Evolutionary conservation across 2,888 invertebrate species (phyloP), one percentile per base, ranked within the genome.

Genomic region (Clitarchus hookeri): DNA sequence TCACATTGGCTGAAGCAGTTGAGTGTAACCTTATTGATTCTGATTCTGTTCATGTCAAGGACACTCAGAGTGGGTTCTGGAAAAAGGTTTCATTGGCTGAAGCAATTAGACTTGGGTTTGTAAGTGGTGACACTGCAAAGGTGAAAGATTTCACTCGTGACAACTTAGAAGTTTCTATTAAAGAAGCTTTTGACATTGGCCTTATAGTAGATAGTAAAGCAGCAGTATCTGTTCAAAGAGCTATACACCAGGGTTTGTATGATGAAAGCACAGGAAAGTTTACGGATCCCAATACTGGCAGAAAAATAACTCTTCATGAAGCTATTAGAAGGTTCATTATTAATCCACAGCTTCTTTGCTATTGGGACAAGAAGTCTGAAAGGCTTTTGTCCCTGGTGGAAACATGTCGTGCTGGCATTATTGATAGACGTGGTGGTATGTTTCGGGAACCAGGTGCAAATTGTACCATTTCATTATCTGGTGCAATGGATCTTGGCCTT

Each of bases 171-270:
- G 94, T 97, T 77, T 94, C 95, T 54, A 92, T 97, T 27, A 94
- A 94, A 85, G 95, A 96, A 91, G 97, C 97, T 0, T 95, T 97
- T 89, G 95, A 96, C 91, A 93, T 95, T 87, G 97, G 97, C 27
- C 93, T 97, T 86, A 93, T 98, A 84, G 94, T 96, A 87, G 97
- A 97, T 90, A 95, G 95, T 88, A 95, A 96, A 91, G 96, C 96
- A 16, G 95, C 97, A 0, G 94, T 97, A 36, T 97, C 97, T 23
- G 91, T 97, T 54, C 97, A 97, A 90, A 93, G 97, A 90, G 96
- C 97, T 0, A 94, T 98, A 85, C 97, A 97, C 90, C 96, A 97
- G 92, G 97, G 97, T 2, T 92, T 97, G 0, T 97, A 97, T 90
- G 96, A 97, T 89, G 96, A 96, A 87, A 93, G 93, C 87, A 95